A percentile compares a stretch with the other conserved stretches of the same genome.
These are phyloP conservation scores for Rhingia rostrata DNA, from an alignment of 2,888 invertebrate species.

Conservation along the genomic window DNA sequence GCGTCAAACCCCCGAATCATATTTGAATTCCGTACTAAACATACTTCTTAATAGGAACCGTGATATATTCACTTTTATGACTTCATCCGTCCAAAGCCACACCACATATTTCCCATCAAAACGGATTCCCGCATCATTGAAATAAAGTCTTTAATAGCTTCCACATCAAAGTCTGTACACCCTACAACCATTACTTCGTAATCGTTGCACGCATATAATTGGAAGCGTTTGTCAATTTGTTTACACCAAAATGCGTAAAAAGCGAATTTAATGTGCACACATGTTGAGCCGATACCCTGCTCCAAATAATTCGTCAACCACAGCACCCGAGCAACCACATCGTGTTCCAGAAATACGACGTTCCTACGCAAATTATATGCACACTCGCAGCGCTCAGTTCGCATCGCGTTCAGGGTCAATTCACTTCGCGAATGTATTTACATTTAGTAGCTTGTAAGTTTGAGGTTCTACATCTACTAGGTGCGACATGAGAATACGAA, in stretches of 20 bases:
- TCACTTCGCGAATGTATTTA: constrained; percentile 6
- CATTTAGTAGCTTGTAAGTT: not conserved
- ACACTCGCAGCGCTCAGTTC: constrained; percentile 1
- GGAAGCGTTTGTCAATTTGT: constrained; percentile 33
- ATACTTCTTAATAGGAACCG: no score
- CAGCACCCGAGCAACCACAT: no score
- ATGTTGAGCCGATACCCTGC: not conserved
- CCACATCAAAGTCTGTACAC: not conserved
- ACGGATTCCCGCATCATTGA: not conserved
- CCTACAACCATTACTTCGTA: not conserved
- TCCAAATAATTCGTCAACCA: constrained; percentile 15
- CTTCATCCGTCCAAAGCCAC: no score
- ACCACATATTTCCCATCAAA: not conserved
- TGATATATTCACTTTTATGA: no score
- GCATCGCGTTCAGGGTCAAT: constrained; percentile 46
- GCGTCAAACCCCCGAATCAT: no score
- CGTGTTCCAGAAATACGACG: constrained; percentile 39
- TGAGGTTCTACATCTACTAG: constrained; percentile 6
- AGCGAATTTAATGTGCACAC: not conserved
- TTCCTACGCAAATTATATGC: constrained; percentile 27
- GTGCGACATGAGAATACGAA: constrained; percentile 18
- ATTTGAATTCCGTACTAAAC: no score
- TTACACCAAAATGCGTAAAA: constrained; percentile 8
- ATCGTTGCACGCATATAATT: not conserved
- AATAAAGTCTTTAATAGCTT: constrained; percentile 3